These are phyloP conservation scores for Galbula dea DNA, from an alignment of 2,113 vertebrate genomes.

Conservation along the genomic window DNA sequence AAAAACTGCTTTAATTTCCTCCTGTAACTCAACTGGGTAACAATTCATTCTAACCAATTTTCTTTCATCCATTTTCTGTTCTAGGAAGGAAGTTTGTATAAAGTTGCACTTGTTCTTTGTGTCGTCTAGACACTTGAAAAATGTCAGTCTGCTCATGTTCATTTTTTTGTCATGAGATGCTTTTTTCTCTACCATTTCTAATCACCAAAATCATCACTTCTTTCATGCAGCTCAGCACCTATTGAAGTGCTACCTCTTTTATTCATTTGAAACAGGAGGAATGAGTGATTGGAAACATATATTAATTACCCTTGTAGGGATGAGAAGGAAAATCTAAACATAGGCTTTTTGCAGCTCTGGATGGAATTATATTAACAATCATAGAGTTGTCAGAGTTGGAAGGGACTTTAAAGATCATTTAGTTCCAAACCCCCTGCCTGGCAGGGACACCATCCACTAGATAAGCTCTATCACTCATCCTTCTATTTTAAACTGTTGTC, in stretches of 20 bases:
- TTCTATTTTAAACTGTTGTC: not conserved
- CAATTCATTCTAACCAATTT: constrained; percentile 33
- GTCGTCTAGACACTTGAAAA: constrained; percentile 30
- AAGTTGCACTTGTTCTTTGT: constrained; percentile 19
- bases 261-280: constrained; percentile 17
- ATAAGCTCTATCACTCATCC: not conserved
- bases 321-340: not conserved
- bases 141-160: not conserved
- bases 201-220: constrained; percentile 7
- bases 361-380: not conserved
- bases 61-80: constrained; percentile 20
- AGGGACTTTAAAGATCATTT: too few relatives aligned
- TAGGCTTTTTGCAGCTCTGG: not conserved
- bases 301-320: constrained; percentile 7
- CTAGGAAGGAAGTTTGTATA: constrained; percentile 10
- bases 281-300: not conserved
- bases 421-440: too few relatives aligned
- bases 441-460: too few relatives aligned
- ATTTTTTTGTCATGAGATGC: constrained; percentile 1
- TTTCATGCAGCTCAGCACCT: not conserved
- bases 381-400: too few relatives aligned
- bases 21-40: not conserved
- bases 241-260: not conserved
- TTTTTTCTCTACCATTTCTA: not conserved
- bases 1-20: constrained; percentile 25